Conservation (phyloP, 2,888 invertebrate genomes). For the Endotricha flammealis region DNA sequence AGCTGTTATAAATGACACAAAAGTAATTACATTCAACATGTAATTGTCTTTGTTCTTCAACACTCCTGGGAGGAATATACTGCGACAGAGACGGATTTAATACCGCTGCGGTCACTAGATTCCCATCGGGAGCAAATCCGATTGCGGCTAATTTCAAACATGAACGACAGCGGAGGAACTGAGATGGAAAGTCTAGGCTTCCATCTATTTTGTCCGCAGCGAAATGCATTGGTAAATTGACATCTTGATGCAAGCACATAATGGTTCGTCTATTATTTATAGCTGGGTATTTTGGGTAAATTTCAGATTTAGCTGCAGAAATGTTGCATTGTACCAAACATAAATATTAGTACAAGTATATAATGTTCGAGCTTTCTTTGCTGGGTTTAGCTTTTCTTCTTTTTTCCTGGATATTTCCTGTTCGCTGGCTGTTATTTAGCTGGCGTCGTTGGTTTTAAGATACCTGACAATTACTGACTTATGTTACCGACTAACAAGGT, state of each 20-base stretch:
- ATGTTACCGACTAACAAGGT: too few relatives aligned
- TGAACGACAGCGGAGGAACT: slow-evolving; percentile 22
- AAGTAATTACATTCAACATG: too few relatives aligned
- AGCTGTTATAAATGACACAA: too few relatives aligned
- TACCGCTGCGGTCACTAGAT: slow-evolving; percentile 23
- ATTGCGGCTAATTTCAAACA: slow-evolving; percentile 35
- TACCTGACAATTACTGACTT: too few relatives aligned
- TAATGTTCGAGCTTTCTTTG: too few relatives aligned
- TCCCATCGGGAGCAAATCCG: slow-evolving; percentile 20
- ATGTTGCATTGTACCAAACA: too few relatives aligned
- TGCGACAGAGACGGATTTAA: slow-evolving; percentile 25
- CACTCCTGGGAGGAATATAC: slow-evolving; percentile 10
- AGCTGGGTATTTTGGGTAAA: neutral
- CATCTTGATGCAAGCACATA: slow-evolving; percentile 20
- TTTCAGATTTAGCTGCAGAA: neutral
- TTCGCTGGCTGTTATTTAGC: too few relatives aligned
- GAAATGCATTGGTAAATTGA: slow-evolving; percentile 34
- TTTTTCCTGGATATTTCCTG: too few relatives aligned
- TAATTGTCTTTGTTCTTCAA: slow-evolving; percentile 2
- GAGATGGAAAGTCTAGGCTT: slow-evolving; percentile 29
- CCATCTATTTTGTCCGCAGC: slow-evolving; percentile 28
- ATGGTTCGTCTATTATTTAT: neutral
- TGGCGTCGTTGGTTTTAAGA: too few relatives aligned
- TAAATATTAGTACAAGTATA: too few relatives aligned
- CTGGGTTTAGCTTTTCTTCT: too few relatives aligned